Base-by-base conservation (phyloP, 2,888 invertebrate species). In the Thereva nobilitata region DNA sequence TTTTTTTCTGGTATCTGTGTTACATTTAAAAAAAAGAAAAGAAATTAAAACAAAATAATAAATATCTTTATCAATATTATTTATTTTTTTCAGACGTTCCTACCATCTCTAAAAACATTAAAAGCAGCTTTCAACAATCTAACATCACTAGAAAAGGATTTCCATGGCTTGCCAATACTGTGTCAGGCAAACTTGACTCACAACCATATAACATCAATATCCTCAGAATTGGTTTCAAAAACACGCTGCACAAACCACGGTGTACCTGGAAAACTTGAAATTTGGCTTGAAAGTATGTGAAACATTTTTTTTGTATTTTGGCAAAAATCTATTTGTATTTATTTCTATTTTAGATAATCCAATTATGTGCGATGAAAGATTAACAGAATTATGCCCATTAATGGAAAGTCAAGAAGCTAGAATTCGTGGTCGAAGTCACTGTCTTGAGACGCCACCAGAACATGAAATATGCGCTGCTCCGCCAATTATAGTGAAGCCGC, bases 241-340 rank as follows among this genome's bases (percentile, higher is more conserved):
- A 92, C 92, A 1, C 86, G 89, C 73, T 93, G 93, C 78, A 89
- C 86, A 69, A 87, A 90, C 68, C 90, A 90, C 75, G 91, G 91
- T 65, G 90, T 92, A n/a, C 87, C 89, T 72, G 79, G 78, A 38
- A 80, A 80, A 72, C 74, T 81, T 76, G 90, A 91, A 80, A 89
- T 93, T 75, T 87, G 90, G 79, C 84, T 93, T 72, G 88, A 92
- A 86, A 91, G 93, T 93, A 82, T 79, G 82, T 80, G 23, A 56
- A 23, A 23, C 34, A 35, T 47, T 4, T 40, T 23, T 23, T 23
- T 23, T 23, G 23, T 23, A 23, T 23, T 23, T 2, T 23, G 1
- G 1, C 23, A 23, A 23, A n/a, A 23, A 23, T 23, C 2, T 2
- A 23, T 23, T 23, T 23, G 23, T 23, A 23, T 23, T 23, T 23